Evolutionary conservation across 2,888 invertebrate species (phyloP), one percentile per base, ranked within the genome.

Genomic region (Spodoptera picta): DNA sequence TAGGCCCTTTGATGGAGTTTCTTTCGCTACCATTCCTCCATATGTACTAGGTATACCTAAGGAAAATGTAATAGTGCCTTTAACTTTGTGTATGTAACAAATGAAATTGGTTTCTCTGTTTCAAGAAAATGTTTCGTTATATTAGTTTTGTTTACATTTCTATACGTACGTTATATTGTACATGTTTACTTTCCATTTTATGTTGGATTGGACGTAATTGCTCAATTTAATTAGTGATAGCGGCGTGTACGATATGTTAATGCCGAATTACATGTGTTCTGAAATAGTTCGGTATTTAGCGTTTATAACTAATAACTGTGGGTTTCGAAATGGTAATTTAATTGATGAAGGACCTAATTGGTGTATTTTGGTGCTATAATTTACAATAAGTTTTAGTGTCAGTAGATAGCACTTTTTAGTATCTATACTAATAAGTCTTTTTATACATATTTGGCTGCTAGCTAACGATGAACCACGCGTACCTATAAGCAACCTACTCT

Each of bases 1-100:
- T 19, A 19, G 14, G 14, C 24, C 24, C 24, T 24, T 67, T 71
- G 79, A 76, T 80, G 71, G 57, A 65, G 66, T 36, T 77, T 77
- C 65, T 74, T 63, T 66, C 62, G 60, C 74, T 67, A 66, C 64
- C 69, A 73, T 80, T 79, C 60, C 59, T 64, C 36, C 36, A 60
- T 47, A n/a, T 54, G 44, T 56, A 59, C 51, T 56, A n/a, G n/a
- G n/a, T n/a, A 59, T 19, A 19, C 19, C 53, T 43, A 51, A 58
- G 43, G 60, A 65, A 41, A 65, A 60, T 41, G 27, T 62, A 62
- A 73, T 53, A 63, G 62, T 60, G 60, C 45, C 57, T 52, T 72
- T 52, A 65, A 65, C 66, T 74, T 70, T 66, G 48, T 65, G 55
- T 53, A 51, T 60, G 73, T 62, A 48, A 63, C 60, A 72, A 75